phyloP scores from a whole-genome alignment of 1,140 invertebrate genomes.

The Brachionus paranguensis region DNA sequence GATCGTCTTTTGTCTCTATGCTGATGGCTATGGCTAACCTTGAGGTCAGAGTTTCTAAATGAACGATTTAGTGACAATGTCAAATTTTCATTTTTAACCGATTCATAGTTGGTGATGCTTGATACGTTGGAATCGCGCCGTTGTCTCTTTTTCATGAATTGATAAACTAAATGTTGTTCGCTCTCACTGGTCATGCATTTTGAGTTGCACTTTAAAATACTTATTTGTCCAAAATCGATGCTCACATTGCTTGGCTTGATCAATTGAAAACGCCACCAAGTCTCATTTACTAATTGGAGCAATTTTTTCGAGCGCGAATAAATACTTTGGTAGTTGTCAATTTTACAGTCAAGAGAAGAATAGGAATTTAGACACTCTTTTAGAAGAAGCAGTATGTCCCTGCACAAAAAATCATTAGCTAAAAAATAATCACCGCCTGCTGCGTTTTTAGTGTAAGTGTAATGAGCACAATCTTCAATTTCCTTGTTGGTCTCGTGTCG shows the following conservation, averaged over 20 bases:
- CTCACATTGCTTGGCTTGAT: conserved; percentile 48
- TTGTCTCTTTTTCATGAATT: conserved; percentile 18
- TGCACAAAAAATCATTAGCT: conserved; percentile 49
- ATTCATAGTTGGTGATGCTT: neutral
- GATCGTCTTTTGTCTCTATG: neutral
- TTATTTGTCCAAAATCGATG: conserved; percentile 45
- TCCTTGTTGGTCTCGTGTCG: neutral
- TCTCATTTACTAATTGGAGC: conserved; percentile 48
- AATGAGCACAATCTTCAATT: neutral
- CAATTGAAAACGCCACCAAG: conserved; percentile 52
- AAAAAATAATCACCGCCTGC: conserved; percentile 44
- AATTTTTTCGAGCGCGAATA: conserved; percentile 12
- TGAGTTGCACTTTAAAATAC: conserved; percentile 43
- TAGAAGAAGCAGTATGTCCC: conserved; percentile 49
- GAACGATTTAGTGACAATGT: neutral
- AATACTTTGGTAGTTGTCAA: conserved; percentile 42
- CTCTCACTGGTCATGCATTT: conserved; percentile 43
- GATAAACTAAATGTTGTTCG: conserved; percentile 23
- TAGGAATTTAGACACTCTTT: conserved; percentile 43
- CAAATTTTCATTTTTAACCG: neutral
- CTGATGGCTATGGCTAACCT: neutral
- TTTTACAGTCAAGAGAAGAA: neutral
- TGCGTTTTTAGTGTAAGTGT: neutral
- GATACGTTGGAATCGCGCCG: neutral
- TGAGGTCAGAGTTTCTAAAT: neutral